Evolutionary conservation across 2,888 invertebrate genomes (phyloP), one percentile per base, ranked within the genome.

Genomic region (Amphiduros pacificus): DNA sequence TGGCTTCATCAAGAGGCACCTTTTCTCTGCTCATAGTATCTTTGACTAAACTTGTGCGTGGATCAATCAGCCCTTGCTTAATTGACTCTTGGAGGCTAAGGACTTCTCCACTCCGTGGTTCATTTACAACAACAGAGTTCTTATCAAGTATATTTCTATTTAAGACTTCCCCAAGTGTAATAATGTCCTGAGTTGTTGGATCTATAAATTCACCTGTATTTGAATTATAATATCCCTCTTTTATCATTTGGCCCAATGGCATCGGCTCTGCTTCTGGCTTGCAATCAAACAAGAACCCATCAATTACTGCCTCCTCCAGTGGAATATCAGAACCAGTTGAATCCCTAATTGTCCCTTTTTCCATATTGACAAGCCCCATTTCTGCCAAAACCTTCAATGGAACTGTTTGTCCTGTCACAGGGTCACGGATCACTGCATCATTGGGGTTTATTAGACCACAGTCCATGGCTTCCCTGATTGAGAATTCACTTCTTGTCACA

Each of bases 161-260:
- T 9, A 71, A 44, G 22, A 67, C 65, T 55, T 71, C 64, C 31
- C 59, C 53, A 14, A 71, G 36, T 2, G 93, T 92, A 52, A 97
- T 85, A 84, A 94, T 91, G 44, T 87, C 86, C 74, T 92, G 92
- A 56, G 88, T 88, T 78, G 88, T 88, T 59, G 92, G 89, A 84
- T 95, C 91, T 69, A 94, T 91, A 53, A 97, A 86, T 60, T 71
- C 71, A 4, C 79, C 78, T 20, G 73, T 74, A 20, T 64, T 63
- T n/a, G 94, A 92, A 74, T 94, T 94, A 80, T 89, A 90, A 50
- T 96, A 87, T 79, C 94, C 94, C 74, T 90, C 88, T 80, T 93
- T 93, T 74, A 91, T 82, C 9, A 71, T 55, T 20, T 60, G 32
- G 11, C 63, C 22, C 11, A 71, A 29, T 24, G 68, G 61, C 44